Percentiles rank a stretch among this genome's conserved stretches.
Conservation (phyloP, 2,888 invertebrate species). For the Rhabditophanes sp. region DNA sequence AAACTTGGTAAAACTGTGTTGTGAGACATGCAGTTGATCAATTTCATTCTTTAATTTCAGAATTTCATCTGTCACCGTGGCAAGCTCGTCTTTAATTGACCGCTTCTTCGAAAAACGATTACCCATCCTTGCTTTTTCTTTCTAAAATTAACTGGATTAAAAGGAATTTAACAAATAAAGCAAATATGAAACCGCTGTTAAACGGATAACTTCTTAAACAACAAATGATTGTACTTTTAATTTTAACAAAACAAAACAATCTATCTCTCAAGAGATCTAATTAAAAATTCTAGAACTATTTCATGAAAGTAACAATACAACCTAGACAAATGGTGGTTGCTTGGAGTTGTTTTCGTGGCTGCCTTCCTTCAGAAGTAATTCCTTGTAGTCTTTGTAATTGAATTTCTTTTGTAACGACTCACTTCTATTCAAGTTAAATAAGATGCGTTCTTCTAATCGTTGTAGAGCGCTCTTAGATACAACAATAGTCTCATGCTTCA, state of each 20-base stretch:
- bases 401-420: slow-evolving; percentile 26
- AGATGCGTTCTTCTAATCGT: slow-evolving; percentile 59
- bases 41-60: slow-evolving; percentile 14
- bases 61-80: slow-evolving; percentile 15
- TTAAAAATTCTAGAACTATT: neutral
- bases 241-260: slow-evolving; percentile 8
- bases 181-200: no score
- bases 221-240: neutral
- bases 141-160: no score
- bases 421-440: slow-evolving; percentile 26
- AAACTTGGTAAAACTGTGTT: slow-evolving; percentile 1
- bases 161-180: no score
- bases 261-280: no score
- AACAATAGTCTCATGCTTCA: slow-evolving; percentile 71
- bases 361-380: slow-evolving; percentile 31
- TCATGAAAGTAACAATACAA: slow-evolving; percentile 4
- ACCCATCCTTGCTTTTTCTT: no score
- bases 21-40: slow-evolving; percentile 8
- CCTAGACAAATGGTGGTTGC: slow-evolving; percentile 31
- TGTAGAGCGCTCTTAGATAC: slow-evolving; percentile 44
- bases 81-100: slow-evolving; percentile 14
- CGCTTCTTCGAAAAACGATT: slow-evolving; percentile 11
- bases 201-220: slow-evolving; percentile 7
- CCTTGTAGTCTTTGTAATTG: slow-evolving; percentile 38
- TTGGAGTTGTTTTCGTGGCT: slow-evolving; percentile 29